Conservation (phyloP, 2,797 vertebrate species). For the Emys orbicularis region DNA sequence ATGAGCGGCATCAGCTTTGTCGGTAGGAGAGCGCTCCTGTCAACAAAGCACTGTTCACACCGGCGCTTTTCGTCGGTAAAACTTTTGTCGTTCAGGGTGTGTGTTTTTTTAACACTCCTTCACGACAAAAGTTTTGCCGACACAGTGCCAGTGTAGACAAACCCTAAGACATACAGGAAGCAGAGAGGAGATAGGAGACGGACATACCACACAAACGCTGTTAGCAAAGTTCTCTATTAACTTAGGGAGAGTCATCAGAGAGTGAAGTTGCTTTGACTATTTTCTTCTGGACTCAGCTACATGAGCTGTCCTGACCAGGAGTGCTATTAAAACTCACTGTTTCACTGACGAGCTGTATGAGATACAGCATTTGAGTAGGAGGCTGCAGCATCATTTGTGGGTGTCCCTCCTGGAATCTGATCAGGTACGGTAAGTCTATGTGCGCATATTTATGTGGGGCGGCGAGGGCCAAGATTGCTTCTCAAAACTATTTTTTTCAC, state of each 20-base stretch:
- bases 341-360: not conserved
- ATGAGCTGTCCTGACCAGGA: not conserved
- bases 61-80: too few species aligned
- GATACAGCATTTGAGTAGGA: not conserved
- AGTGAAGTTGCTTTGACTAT: not conserved
- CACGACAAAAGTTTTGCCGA: too few species aligned
- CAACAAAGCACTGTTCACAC: too few species aligned
- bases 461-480: not conserved
- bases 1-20: too few species aligned
- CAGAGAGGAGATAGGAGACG: not conserved
- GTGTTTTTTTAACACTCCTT: too few species aligned
- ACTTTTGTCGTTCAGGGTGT: too few species aligned
- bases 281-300: not conserved
- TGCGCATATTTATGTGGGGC: not conserved
- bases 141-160: too few species aligned
- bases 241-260: not conserved
- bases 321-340: not conserved
- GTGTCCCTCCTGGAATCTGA: not conserved
- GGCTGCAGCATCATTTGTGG: not conserved
- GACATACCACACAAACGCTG: not conserved
- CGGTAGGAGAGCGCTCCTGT: too few species aligned
- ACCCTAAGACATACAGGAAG: not conserved
- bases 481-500: not conserved
- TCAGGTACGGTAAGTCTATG: not conserved
- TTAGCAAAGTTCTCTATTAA: not conserved